A percentile compares a stretch with the other conserved stretches of the same genome.
phyloP scores from a whole-genome alignment of 2,113 vertebrate species.

The Vulpes lagopus region DNA sequence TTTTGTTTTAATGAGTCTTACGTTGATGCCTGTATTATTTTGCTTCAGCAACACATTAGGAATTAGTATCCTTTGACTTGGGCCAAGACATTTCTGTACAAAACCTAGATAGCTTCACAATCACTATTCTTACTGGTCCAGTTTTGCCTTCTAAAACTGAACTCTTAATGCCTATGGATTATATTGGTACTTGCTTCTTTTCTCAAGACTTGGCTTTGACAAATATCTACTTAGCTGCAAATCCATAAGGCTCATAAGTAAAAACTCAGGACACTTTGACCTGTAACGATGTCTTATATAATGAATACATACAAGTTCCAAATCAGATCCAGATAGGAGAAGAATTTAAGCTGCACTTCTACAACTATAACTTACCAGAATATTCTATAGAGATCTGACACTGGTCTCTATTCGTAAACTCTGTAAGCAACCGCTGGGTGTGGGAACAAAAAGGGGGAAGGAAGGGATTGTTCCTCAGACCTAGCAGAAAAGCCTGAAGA shows the following conservation, averaged over 20 bases:
- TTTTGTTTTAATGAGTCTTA: background rate
- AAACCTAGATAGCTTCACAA: background rate
- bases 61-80: background rate
- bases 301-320: conserved; percentile 48
- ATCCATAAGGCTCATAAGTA: background rate
- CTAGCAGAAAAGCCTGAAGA: background rate
- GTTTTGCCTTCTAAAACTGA: conserved; percentile 39
- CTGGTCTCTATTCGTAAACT: background rate
- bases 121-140: background rate
- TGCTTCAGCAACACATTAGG: background rate
- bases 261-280: conserved; percentile 34
- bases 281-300: conserved; percentile 36
- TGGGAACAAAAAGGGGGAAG: background rate
- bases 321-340: conserved; percentile 62
- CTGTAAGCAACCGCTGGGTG: background rate
- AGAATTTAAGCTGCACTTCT: conserved; percentile 47
- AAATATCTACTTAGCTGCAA: conserved; percentile 6
- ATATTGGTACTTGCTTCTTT: conserved; percentile 50
- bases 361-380: background rate
- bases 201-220: conserved; percentile 30
- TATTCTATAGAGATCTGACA: background rate
- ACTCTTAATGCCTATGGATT: background rate
- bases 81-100: background rate
- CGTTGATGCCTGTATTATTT: background rate
- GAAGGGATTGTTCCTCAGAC: background rate